Conservation (phyloP, 2,113 vertebrate species). For the Anseranas semipalmata region DNA sequence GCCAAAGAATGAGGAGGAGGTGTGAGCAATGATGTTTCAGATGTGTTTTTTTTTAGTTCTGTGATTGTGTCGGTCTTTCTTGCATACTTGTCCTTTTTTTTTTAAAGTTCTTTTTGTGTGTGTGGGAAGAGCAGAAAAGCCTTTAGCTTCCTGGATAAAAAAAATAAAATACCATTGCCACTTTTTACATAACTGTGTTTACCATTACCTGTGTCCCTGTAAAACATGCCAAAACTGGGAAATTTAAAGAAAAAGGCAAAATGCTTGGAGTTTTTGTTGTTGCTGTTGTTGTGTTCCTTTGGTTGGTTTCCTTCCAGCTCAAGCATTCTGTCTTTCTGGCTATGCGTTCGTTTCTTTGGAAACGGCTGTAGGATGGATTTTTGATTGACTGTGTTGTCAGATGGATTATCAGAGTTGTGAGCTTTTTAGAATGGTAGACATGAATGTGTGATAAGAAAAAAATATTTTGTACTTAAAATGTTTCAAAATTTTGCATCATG, state of each 20-base stretch:
- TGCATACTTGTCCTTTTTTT: not conserved
- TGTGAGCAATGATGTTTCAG: conserved; percentile 36
- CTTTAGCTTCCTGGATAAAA: not conserved
- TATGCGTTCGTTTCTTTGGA: conserved; percentile 57
- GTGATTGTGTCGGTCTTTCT: conserved; percentile 12
- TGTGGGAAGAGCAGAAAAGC: conserved; percentile 1
- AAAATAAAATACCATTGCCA: not conserved
- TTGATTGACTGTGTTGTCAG: conserved; percentile 61
- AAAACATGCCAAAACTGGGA: not conserved
- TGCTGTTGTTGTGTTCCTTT: conserved; percentile 49
- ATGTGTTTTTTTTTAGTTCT: not conserved
- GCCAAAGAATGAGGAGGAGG: conserved; percentile 58
- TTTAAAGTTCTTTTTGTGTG: not conserved
- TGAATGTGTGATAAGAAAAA: conserved; percentile 44
- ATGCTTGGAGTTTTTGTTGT: conserved; percentile 23
- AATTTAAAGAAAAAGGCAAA: conserved; percentile 12
- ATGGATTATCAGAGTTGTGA: conserved; percentile 55
- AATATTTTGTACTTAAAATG: not conserved
- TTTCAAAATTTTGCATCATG: conserved; percentile 33
- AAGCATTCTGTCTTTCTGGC: conserved; percentile 54
- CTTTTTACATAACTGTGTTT: not conserved
- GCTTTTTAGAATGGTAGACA: conserved; percentile 42
- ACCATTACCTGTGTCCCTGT: not conserved
- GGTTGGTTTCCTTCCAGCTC: conserved; percentile 60
- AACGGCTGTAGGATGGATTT: conserved; percentile 60